A percentile compares a stretch with the other conserved stretches of the same genome.
These are phyloP conservation scores for Parnassius orleans DNA, from an alignment of 2,888 invertebrate species.

Conservation along the genomic window DNA sequence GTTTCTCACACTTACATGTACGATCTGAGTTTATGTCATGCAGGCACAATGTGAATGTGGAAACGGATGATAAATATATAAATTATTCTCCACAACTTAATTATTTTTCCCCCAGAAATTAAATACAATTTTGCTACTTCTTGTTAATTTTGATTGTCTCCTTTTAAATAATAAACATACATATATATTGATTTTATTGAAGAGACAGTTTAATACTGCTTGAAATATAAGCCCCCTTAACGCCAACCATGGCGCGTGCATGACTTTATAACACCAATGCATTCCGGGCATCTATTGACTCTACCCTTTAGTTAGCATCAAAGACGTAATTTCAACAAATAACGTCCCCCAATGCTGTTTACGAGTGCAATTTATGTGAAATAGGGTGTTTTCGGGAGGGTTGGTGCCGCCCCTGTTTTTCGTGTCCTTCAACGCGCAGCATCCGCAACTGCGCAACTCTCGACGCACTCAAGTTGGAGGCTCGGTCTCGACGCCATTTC, in stretches of 20 bases:
- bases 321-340: constrained; percentile 43
- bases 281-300: constrained; percentile 33
- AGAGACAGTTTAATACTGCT: background rate
- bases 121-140: background rate
- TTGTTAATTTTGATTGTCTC: background rate
- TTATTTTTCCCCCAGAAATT: background rate
- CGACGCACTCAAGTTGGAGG: constrained; percentile 55
- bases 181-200: background rate
- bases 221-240: constrained; percentile 2
- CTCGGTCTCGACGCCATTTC: constrained; percentile 59
- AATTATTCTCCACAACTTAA: no score
- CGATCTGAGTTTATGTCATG: no score
- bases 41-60: no score
- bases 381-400: constrained; percentile 61
- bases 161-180: no score
- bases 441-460: constrained; percentile 76
- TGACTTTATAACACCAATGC: constrained; percentile 32
- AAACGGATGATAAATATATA: no score
- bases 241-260: constrained; percentile 1
- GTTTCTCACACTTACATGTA: no score
- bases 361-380: constrained; percentile 57
- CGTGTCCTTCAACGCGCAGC: constrained; percentile 61
- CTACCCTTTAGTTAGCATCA: constrained; percentile 39
- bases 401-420: constrained; percentile 66
- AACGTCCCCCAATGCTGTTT: constrained; percentile 58